Evolutionary conservation across 2,113 vertebrate genomes (phyloP).

Genomic region (Carassius gibelio): DNA sequence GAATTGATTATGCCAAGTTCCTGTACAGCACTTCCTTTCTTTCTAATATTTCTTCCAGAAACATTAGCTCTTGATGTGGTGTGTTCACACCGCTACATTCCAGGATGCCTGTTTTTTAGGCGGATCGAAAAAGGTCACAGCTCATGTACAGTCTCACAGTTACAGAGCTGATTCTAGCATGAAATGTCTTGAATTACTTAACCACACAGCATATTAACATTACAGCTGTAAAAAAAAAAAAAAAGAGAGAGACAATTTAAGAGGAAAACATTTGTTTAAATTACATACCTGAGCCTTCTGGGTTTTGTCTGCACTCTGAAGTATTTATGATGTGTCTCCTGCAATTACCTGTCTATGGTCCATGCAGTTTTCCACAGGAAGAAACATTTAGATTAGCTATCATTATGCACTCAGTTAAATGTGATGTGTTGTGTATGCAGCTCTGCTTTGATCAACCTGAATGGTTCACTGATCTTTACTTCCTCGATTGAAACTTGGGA

Average conservation of each 20-base stretch:
- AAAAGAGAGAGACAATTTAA: neutral
- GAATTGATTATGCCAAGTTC: conserved; percentile 3
- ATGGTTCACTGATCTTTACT: conserved; percentile 11
- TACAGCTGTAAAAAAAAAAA: neutral
- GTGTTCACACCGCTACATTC: neutral
- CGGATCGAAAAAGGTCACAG: neutral
- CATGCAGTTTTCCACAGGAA: conserved; percentile 26
- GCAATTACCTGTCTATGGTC: conserved; percentile 23
- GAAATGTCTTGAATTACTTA: neutral
- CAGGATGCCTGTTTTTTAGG: neutral
- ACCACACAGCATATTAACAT: neutral
- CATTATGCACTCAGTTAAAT: conserved; percentile 31
- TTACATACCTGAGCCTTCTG: neutral
- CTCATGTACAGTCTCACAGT: neutral
- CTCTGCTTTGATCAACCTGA: conserved; percentile 23
- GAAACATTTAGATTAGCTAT: conserved; percentile 22
- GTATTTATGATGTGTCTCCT: conserved; percentile 17
- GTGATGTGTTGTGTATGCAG: conserved; percentile 24
- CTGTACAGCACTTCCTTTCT: neutral
- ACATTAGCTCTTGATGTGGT: conserved; percentile 6
- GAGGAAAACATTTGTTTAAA: neutral
- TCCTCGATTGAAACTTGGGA: neutral
- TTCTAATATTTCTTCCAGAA: neutral
- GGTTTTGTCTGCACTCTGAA: neutral
- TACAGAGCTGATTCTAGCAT: neutral